Evolutionary conservation across 2,888 invertebrate species (phyloP), one percentile per base, ranked within the genome.

Genomic region (Nysson spinosus): DNA sequence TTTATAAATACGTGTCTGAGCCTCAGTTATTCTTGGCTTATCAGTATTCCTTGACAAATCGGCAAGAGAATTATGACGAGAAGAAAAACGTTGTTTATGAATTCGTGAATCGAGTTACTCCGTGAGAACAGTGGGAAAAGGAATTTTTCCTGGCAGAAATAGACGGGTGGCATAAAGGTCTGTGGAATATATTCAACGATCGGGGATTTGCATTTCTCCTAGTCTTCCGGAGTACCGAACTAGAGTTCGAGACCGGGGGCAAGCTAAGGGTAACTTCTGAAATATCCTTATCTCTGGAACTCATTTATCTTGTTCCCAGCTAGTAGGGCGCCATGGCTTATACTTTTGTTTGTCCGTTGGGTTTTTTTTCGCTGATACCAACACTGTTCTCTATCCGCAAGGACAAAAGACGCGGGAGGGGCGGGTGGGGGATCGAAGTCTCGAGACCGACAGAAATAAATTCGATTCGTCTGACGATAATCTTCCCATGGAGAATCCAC

Each of bases 401-500:
- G 20, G 20, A 39, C 19, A 5, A 39, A 19, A 39, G 37, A n/a
- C 7, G 6, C 34, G 2, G 34, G 16, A 4, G 5, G 34, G 14
- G 20, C n/a, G 5, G 20, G 4, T 4, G 1, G 9, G 12, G 3
- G 7, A 5, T 12, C 0, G 34, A n/a, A 16, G 20, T 2, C n/a
- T 6, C 19, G 11, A 9, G 37, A n/a, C n/a, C n/a, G 37, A n/a
- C n/a, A 12, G 39, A 20, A 19, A 54, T 54, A 35, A 43, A 54
- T 54, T 54, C 52, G 52, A 54, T 54, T 51, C 44, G 37, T n/a
- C n/a, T 9, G n/a, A 20, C 9, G 43, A 54, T 54, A 43, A 28
- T 22, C n/a, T 34, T 6, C 2, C 7, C 16, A 16, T 7, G 16
- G 26, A 17, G 11, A 22, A n/a, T n/a, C n/a, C 24, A 24, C 24